Base-by-base conservation (phyloP, 2,888 invertebrate genomes). In the Drosophila anceps region DNA sequence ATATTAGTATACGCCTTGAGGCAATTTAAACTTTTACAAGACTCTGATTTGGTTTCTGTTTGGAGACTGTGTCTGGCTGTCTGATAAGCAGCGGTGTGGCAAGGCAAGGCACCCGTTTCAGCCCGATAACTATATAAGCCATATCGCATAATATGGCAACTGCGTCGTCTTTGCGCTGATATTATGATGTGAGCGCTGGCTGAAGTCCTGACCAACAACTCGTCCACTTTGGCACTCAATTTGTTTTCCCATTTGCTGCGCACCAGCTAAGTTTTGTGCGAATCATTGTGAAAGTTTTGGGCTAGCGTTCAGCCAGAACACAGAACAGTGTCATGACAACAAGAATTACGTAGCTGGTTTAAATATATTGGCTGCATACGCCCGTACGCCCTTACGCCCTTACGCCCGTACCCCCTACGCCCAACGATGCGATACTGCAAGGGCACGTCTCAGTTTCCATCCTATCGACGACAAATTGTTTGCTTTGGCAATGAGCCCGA, bases 11-110 rank as follows among this genome's bases (percentile, higher is more conserved):
- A 54, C 48, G 55, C 67, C 76, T 61, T 37, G 27, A 51, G 69
- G 66, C 75, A 76, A 76, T 72, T 76, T 67, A 46, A 76, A 77
- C 61, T 68, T 73, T 57, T 20, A 24, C 57, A 27, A 64, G 20
- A 18, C 50, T 61, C 57, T 64, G 76, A 75, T 77, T 72, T 66
- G 31, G 44, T 59, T 41, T 39, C 31, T 29, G 15, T 37, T 31
- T 33, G 9, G 27, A 15, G n/a, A 6, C 29, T 29, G 39, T 39
- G 43, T 43, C 41, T 44, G 43, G 7, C 43, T 44, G 44, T 44
- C 24, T 44, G 24, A 44, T 44, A 24, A 24, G 44, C 24, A 4
- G 35, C 24, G 4, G 15, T 13, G 4, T 5, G 35, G 5, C 35
- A 35, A 13, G 44, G 8, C 43, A 44, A 13, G 44, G 8, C 43